Percentiles rank a stretch among this genome's conserved stretches.
These are phyloP conservation scores for Gymnosoma rotundatum DNA, from an alignment of 2,888 invertebrate genomes.

Conservation along the genomic window DNA sequence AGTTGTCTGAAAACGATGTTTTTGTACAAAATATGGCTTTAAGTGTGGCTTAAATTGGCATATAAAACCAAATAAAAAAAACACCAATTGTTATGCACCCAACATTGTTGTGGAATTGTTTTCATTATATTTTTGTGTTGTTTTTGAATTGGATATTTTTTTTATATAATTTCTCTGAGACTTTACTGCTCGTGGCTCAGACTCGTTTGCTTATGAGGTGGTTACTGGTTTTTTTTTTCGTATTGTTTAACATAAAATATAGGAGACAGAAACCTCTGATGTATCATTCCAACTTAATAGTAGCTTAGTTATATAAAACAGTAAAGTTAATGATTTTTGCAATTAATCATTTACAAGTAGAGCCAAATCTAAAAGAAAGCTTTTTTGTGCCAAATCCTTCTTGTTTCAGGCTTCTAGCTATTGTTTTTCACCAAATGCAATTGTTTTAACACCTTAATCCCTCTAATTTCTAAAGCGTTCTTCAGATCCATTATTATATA, in stretches of 20 bases:
- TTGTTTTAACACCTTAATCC: no score
- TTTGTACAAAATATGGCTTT: constrained; percentile 63
- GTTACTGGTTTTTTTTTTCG: not conserved
- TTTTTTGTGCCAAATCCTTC: no score
- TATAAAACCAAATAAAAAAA: constrained; percentile 66
- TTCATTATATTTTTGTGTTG: constrained; percentile 9
- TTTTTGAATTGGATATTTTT: not conserved
- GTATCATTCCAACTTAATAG: no score
- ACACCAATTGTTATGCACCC: constrained; percentile 38
- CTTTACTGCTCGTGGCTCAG: not conserved
- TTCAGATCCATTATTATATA: no score
- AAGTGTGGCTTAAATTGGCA: constrained; percentile 70
- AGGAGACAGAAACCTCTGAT: not conserved
- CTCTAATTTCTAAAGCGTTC: no score
- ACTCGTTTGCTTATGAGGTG: not conserved
- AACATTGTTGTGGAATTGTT: constrained; percentile 44
- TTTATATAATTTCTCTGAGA: not conserved
- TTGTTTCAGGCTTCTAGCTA: no score
- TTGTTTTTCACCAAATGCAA: no score
- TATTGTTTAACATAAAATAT: not conserved
- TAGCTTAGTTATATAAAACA: no score
- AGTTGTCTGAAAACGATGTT: constrained; percentile 28
- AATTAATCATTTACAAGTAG: no score
- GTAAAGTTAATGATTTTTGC: no score
- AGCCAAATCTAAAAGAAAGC: no score